Conservation (phyloP, 2,797 vertebrate genomes). For the Zalophus californianus region DNA sequence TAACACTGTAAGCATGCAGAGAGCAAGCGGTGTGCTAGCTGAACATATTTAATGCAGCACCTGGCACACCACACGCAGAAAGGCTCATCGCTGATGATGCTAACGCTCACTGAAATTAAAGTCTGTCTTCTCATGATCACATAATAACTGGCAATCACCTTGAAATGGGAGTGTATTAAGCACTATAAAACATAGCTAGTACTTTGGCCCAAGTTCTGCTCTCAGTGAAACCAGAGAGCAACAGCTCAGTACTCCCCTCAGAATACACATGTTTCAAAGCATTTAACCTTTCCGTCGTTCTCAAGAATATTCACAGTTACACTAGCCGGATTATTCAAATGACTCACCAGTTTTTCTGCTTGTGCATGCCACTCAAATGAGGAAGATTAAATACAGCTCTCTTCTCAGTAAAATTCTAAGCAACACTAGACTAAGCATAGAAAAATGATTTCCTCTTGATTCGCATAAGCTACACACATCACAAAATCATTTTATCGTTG, state of each 20-base stretch:
- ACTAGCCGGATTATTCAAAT: constrained; percentile 57
- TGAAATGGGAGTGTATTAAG: constrained; percentile 77
- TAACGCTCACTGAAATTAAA: constrained; percentile 80
- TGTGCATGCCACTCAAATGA: constrained; percentile 51
- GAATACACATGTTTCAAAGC: constrained; percentile 55
- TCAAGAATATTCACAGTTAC: constrained; percentile 57
- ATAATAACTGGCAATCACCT: constrained; percentile 81
- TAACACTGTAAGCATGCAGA: not conserved
- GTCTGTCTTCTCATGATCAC: constrained; percentile 78
- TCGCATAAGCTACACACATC: not conserved
- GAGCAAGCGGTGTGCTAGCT: not conserved
- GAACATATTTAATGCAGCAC: constrained; percentile 74
- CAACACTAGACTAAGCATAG: constrained; percentile 17
- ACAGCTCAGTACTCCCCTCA: constrained; percentile 25
- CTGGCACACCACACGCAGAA: constrained; percentile 71
- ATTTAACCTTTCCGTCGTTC: constrained; percentile 62
- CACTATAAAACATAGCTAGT: constrained; percentile 73
- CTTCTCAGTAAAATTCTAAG: constrained; percentile 24
- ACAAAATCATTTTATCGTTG: constrained; percentile 37
- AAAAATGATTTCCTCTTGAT: constrained; percentile 43
- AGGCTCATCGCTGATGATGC: constrained; percentile 63
- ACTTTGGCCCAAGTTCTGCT: constrained; percentile 72
- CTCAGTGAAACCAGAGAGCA: constrained; percentile 61
- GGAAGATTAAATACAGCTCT: constrained; percentile 60
- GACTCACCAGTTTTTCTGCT: constrained; percentile 37